Evolutionary conservation across 2,113 vertebrate species (phyloP), one percentile per base, ranked within the genome.

Genomic region (Phaethon lepturus): DNA sequence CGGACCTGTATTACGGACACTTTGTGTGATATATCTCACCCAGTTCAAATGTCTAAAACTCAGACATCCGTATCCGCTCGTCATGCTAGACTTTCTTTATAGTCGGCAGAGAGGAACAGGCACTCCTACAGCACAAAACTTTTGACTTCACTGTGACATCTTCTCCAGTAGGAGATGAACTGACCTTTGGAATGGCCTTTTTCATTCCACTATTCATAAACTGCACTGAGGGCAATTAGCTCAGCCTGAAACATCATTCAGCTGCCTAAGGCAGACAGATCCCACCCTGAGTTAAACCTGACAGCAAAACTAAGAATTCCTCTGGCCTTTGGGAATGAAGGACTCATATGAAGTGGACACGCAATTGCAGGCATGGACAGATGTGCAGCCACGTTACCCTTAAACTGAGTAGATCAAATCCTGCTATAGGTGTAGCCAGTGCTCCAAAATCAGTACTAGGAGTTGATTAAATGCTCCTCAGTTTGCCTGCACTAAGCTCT

Each of bases 121-220:
- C 35, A 92, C 52, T 85, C 60, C 69, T 47, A 68, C 47, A 88
- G 66, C 29, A 86, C 69, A 87, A 64, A n/a, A 29, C 25, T 29
- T 60, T 40, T 82, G 56, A 84, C 40, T 75, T 94, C 62, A 56
- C 60, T 68, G 69, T 49, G 49, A 81, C 19, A 38, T 81, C 64
- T 84, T 67, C 62, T 74, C 38, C 29, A 59, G 16, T 18, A 79
- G 77, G 68, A 75, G 60, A 91, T 23, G 60, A 73, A 81, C 20
- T 82, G 91, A 93, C 74, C 80, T 75, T 33, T 78, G 74, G 64
- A 93, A 90, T 22, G 68, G 56, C 35, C 52, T 72, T 89, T 85
- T 59, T 68, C 52, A 78, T 40, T 78, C 49, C 26, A 31, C 26
- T 79, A 8, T 44, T 81, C 44, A 75, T 68, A 74, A 93, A 78